These are phyloP conservation scores for Indri indri DNA, from an alignment of 2,113 vertebrate genomes.

Conservation along the genomic window DNA sequence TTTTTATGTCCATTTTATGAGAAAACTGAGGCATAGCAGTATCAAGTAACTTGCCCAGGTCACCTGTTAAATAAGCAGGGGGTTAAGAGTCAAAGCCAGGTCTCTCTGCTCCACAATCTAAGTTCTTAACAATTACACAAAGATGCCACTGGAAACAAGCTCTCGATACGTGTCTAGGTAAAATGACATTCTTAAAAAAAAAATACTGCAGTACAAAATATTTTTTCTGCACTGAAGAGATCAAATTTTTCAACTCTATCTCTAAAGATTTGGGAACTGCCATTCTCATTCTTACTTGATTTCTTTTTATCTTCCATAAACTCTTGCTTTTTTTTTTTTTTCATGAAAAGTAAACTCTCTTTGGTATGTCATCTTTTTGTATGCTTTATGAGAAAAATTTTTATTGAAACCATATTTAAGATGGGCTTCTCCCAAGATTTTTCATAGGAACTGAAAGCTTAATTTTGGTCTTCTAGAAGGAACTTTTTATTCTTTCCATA, in stretches of 20 bases:
- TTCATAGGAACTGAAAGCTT: not conserved
- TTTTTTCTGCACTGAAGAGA: not conserved
- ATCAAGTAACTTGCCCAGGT: not conserved
- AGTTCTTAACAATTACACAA: not conserved
- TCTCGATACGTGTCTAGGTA: not conserved
- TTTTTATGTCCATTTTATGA: not conserved
- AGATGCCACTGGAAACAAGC: not conserved
- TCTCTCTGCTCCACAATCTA: not conserved
- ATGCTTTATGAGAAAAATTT: not conserved
- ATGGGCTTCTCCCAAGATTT: not conserved
- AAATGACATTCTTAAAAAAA: not conserved
- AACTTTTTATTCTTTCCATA: not conserved
- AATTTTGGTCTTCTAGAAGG: not conserved
- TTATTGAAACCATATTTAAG: slow-evolving; percentile 25
- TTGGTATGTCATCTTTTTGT: not conserved
- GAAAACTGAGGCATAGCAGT: not conserved
- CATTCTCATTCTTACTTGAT: not conserved
- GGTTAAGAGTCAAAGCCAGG: not conserved
- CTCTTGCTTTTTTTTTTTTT: not conserved
- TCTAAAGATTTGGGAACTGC: not conserved
- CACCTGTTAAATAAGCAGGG: not conserved
- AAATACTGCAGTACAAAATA: not conserved
- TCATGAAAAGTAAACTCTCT: not conserved
- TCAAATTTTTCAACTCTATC: not conserved
- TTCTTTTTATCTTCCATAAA: slow-evolving; percentile 21